Base-by-base conservation (phyloP, 2,797 vertebrate genomes). In the Pogonophryne albipinna region DNA sequence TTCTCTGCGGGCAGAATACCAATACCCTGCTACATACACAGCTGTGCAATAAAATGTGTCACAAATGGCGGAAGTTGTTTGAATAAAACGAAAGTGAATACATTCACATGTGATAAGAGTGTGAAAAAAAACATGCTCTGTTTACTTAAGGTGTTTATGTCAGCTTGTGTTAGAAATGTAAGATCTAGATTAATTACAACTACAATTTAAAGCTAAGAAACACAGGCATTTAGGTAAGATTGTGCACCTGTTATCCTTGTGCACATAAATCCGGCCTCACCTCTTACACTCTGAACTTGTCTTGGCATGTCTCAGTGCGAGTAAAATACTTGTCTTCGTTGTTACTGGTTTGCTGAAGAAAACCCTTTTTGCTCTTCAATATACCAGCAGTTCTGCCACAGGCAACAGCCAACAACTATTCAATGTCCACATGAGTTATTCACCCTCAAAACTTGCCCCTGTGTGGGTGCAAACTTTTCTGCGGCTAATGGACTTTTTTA, bases 401-500 rank as follows among this genome's bases (percentile, higher is more conserved):
- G 76, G 71, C 42, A 4, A 83, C 53, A 69, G 81, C 82, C 76
- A 79, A 78, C 64, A 80, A 53, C 65, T 60, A 76, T 85, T 78
- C 64, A 6, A 67, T 76, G 62, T 63, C 55, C 34, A 13, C 34
- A 69, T 51, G 68, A 77, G 65, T 76, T 74, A 47, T 63, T 68
- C 13, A 11, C 66, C 67, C 67, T 51, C 51, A 62, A 38, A 45
- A 3, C 62, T 65, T 69, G 46, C 63, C 64, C 62, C n/a, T 6
- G 6, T 49, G 31, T 20, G 38, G 57, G 72, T 9, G 52, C 75
- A 76, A 83, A 82, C 78, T 17, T 67, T 44, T 46, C 17, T 38
- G 4, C 41, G 45, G 58, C 73, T 85, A 85, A 85, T 89, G 80
- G 80, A 76, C 69, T 67, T 89, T 27, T 88, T 89, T 86, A 89